phyloP scores from a whole-genome alignment of 2,113 vertebrate genomes.

The Pedionomus torquatus region DNA sequence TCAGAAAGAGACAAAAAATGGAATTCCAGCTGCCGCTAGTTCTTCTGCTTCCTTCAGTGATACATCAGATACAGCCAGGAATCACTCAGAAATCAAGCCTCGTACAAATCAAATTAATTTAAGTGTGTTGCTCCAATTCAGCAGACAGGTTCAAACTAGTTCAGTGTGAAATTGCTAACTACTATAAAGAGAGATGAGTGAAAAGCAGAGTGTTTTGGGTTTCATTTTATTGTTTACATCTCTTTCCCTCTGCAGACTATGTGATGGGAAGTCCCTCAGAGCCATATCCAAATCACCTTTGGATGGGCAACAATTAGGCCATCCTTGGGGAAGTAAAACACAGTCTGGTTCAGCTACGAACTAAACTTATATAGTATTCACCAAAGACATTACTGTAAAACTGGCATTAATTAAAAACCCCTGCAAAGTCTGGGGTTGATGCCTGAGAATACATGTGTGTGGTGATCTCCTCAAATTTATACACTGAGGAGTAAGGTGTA shows the following conservation, averaged over 20 bases:
- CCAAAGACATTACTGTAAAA: not conserved
- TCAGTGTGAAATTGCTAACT: not conserved
- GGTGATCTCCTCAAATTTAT: not conserved
- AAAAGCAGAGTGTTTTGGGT: not conserved
- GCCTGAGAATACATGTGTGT: not conserved
- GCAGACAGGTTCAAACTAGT: not conserved
- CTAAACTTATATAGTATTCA: not conserved
- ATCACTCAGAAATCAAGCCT: not conserved
- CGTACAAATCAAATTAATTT: not conserved
- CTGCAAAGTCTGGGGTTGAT: not conserved
- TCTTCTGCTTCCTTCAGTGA: constrained; percentile 10
- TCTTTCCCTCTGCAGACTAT: not conserved
- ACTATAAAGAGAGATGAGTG: not conserved
- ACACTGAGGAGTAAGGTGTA: not conserved
- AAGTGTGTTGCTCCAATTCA: not conserved
- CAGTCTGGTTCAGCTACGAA: not conserved
- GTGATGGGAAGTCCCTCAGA: not conserved
- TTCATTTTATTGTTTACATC: not conserved
- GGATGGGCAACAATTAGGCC: not conserved
- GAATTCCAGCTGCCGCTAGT: not conserved
- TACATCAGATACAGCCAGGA: not conserved
- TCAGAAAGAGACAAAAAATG: not conserved
- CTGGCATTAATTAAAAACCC: not conserved
- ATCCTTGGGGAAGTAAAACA: not conserved
- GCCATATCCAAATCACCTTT: not conserved